These are phyloP conservation scores for Urocyon cinereoargenteus DNA, from an alignment of 2,797 vertebrate species.

Conservation along the genomic window DNA sequence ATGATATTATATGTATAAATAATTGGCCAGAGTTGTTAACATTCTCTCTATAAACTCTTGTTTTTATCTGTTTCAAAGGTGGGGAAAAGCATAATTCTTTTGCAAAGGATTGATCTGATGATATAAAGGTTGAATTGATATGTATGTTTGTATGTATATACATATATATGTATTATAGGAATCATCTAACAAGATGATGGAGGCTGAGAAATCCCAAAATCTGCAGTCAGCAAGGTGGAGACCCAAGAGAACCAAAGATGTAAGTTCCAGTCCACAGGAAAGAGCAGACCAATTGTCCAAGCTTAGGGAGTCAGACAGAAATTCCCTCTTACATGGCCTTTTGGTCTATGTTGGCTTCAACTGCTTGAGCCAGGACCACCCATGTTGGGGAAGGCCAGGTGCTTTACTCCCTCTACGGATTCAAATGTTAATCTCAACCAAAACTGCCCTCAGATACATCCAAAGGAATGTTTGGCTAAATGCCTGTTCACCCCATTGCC, in stretches of 20 bases:
- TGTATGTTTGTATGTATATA: background rate
- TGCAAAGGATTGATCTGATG: slow-evolving; percentile 90
- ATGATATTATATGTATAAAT: background rate
- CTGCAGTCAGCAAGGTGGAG: background rate
- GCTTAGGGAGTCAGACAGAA: background rate
- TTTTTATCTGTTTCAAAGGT: slow-evolving; percentile 84
- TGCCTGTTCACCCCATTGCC: background rate
- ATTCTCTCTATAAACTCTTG: background rate
- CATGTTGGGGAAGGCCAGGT: background rate
- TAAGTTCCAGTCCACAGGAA: background rate
- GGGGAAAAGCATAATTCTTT: slow-evolving; percentile 93
- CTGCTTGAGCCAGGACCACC: background rate
- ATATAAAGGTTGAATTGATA: slow-evolving; percentile 95
- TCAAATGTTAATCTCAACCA: background rate
- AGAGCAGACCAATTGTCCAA: background rate
- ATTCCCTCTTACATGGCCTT: background rate
- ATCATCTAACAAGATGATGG: slow-evolving; percentile 47
- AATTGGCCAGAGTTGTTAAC: background rate
- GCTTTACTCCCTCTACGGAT: background rate
- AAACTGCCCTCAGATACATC: background rate
- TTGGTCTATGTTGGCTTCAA: background rate
- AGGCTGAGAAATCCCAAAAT: background rate
- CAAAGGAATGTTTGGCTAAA: background rate
- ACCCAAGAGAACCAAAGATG: background rate
- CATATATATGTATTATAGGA: background rate